Evolutionary conservation across 1,140 invertebrate genomes (phyloP).

Genomic region (Colletes gigas): DNA sequence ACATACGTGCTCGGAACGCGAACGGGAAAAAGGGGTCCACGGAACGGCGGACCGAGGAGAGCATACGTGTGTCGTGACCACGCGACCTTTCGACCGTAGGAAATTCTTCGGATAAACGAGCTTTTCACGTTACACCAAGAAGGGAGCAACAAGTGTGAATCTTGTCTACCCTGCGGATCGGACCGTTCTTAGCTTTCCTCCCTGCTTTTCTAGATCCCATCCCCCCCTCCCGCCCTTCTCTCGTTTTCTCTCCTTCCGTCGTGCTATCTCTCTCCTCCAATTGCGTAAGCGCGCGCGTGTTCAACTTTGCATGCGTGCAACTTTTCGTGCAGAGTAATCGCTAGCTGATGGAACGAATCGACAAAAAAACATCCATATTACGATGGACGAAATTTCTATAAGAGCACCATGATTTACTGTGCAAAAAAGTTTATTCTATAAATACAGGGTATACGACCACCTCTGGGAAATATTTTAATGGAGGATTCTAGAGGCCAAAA

Average conservation of each 20-base stretch:
- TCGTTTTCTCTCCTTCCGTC: neutral
- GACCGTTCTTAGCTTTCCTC: conserved; percentile 37
- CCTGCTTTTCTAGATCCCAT: conserved; percentile 7
- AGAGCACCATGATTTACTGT: too few relatives aligned
- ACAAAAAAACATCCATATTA: neutral
- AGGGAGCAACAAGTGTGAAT: conserved; percentile 71
- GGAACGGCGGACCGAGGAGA: neutral
- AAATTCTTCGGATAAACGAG: conserved; percentile 56
- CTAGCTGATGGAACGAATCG: neutral
- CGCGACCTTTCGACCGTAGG: conserved; percentile 45
- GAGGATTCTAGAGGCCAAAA: too few relatives aligned
- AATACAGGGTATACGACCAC: too few relatives aligned
- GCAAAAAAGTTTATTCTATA: too few relatives aligned
- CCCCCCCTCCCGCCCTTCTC: neutral
- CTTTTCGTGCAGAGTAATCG: neutral
- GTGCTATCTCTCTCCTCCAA: neutral
- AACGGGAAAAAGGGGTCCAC: neutral
- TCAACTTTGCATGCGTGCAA: neutral
- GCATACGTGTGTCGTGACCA: conserved; percentile 1
- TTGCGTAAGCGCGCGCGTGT: neutral
- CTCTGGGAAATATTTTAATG: too few relatives aligned
- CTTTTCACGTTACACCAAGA: conserved; percentile 54
- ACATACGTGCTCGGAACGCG: too few relatives aligned
- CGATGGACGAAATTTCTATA: too few relatives aligned
- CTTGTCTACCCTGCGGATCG: conserved; percentile 49